These are phyloP conservation scores for Axis porcinus DNA, from an alignment of 2,113 vertebrate genomes.

Conservation along the genomic window DNA sequence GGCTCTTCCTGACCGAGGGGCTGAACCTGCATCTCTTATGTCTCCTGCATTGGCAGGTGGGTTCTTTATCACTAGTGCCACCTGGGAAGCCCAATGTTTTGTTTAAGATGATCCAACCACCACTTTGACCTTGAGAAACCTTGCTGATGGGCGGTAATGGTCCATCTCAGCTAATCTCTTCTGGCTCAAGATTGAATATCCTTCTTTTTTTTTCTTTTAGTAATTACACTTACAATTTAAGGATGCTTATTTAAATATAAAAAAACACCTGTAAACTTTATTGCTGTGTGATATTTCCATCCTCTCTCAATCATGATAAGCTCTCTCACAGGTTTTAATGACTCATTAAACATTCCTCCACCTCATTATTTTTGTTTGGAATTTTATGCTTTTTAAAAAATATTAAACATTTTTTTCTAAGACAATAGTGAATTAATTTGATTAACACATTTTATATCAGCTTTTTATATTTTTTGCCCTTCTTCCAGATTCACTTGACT, in stretches of 20 bases:
- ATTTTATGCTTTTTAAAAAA: neutral
- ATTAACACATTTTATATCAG: neutral
- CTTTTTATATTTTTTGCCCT: neutral
- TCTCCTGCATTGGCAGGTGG: neutral
- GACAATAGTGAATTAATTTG: neutral
- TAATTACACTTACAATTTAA: neutral
- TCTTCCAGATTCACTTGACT: neutral
- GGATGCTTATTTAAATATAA: neutral
- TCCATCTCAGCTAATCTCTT: neutral
- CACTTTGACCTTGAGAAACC: neutral
- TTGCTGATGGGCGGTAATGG: neutral
- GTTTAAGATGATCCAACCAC: neutral
- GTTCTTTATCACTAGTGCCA: neutral
- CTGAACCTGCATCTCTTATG: neutral
- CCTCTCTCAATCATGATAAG: neutral
- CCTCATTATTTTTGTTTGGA: neutral
- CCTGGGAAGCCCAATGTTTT: neutral
- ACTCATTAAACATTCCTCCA: neutral
- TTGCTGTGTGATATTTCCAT: neutral
- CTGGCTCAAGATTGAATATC: neutral
- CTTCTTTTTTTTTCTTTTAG: neutral
- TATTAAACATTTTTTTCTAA: neutral
- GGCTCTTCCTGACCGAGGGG: neutral
- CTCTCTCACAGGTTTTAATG: neutral
- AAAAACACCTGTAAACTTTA: neutral